Base-by-base conservation (phyloP, 2,113 vertebrate species). In the Rousettus leschenaultii region DNA sequence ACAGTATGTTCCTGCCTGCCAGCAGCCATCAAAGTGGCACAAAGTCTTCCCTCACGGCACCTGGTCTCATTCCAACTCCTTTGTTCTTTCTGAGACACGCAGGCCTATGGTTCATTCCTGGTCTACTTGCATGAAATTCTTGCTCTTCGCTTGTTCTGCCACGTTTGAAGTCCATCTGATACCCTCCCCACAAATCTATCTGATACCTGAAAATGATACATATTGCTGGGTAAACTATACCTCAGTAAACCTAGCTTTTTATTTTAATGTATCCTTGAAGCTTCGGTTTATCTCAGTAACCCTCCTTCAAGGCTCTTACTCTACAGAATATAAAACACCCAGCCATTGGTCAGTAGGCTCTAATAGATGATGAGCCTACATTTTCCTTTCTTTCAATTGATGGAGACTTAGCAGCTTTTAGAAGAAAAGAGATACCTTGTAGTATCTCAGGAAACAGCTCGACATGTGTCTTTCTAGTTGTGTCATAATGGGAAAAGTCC, bases 361-460 rank as follows among this genome's bases (percentile, higher is more conserved):
- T 91, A 96, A 94, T 19, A 96, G 96, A 75, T 96, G 91, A 91
- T 91, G 90, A 97, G 89, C 91, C 97, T 95, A 90, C 70, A 96
- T 85, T 86, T 98, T 53, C 94, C 89, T 68, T 88, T 74, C 48
- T 57, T 84, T 79, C 24, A 45, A 22, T 19, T 28, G 15, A 40
- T 48, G 40, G 24, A 22, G 26, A 43, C 89, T 86, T 89, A 82
- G 38, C 22, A 61, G 66, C 77, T 92, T 95, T 96, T 59, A 74
- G 55, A 82, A 93, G 74, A 89, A 92, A 71, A 94, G 74, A 89
- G 40, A 65, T 84, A 24, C 6, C 6, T 53, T 68, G 51, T 55
- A 96, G 61, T 65, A 86, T 11, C 88, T 70, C 82, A 53, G 86
- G 85, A 51, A 86, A 61, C 48, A 94, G 35, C 40, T 48, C 86